Percentiles rank a stretch among this genome's conserved stretches.
These are phyloP conservation scores for Hipparchia sbordonii DNA, from an alignment of 2,888 invertebrate species.

Conservation along the genomic window DNA sequence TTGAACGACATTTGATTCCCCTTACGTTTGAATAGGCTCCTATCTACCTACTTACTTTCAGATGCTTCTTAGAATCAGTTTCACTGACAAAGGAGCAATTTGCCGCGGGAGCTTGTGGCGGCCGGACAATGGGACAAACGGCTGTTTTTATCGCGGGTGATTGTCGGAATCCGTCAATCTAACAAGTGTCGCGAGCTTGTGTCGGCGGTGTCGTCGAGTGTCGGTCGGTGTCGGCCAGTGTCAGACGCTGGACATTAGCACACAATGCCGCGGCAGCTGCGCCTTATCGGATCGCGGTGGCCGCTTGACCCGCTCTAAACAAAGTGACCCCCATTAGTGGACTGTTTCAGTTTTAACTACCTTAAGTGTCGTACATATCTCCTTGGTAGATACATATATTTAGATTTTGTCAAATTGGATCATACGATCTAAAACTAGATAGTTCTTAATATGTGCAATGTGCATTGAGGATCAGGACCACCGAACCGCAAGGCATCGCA, in stretches of 20 bases:
- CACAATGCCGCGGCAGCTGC: conserved; percentile 44
- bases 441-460: too few species aligned
- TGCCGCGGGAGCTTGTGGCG: conserved; percentile 17
- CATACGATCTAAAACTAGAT: too few species aligned
- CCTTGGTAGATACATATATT: too few species aligned
- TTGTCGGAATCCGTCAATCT: conserved; percentile 37
- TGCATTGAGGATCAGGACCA: too few species aligned
- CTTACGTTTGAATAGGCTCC: conserved; percentile 7
- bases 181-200: conserved; percentile 33
- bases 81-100: conserved; percentile 38
- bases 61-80: conserved; percentile 32
- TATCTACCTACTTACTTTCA: not conserved
- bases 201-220: not conserved
- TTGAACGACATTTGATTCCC: conserved; percentile 22
- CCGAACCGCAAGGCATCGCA: too few species aligned
- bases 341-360: not conserved
- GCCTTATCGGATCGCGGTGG: conserved; percentile 29
- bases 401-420: too few species aligned
- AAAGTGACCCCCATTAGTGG: not conserved
- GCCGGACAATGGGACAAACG: conserved; percentile 35
- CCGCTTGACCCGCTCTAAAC: conserved; percentile 34
- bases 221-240: conserved; percentile 4
- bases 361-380: too few species aligned
- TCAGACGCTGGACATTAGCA: conserved; percentile 40
- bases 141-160: conserved; percentile 29